phyloP scores from a whole-genome alignment of 2,797 vertebrate species.

The Neoniphon sammara region DNA sequence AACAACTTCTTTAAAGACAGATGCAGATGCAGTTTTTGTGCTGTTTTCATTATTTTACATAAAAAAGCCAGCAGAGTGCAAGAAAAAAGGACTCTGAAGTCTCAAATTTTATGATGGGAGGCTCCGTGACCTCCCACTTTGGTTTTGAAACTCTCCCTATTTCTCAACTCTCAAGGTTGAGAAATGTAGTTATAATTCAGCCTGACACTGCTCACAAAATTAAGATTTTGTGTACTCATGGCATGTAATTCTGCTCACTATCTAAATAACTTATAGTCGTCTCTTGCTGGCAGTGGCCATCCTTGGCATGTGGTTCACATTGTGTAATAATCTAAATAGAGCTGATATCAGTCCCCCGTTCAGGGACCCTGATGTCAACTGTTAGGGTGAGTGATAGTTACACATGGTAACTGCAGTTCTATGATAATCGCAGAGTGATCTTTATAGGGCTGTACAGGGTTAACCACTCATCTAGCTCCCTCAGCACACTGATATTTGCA shows the following conservation, averaged over 20 bases:
- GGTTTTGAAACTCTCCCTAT: conserved; percentile 21
- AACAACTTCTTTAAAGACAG: conserved; percentile 6
- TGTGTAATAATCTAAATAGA: conserved; percentile 39
- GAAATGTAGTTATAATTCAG: conserved; percentile 8
- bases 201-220: conserved; percentile 36
- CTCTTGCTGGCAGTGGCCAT: conserved; percentile 49
- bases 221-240: conserved; percentile 31
- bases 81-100: conserved; percentile 7
- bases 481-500: no score
- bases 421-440: no score
- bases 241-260: conserved; percentile 40
- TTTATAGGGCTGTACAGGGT: no score
- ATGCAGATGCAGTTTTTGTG: conserved; percentile 23
- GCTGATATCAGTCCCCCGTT: conserved; percentile 46
- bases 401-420: no score
- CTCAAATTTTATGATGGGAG: neutral
- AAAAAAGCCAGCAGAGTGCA: conserved; percentile 20
- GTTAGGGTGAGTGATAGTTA: conserved; percentile 21
- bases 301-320: conserved; percentile 42
- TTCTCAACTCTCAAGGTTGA: conserved; percentile 18
- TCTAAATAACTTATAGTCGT: conserved; percentile 48
- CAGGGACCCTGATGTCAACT: conserved; percentile 57
- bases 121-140: conserved; percentile 13
- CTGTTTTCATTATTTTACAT: conserved; percentile 19
- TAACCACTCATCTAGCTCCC: no score